Conservation (phyloP, 1,140 invertebrate species). For the Pentalonia nigronervosa region DNA sequence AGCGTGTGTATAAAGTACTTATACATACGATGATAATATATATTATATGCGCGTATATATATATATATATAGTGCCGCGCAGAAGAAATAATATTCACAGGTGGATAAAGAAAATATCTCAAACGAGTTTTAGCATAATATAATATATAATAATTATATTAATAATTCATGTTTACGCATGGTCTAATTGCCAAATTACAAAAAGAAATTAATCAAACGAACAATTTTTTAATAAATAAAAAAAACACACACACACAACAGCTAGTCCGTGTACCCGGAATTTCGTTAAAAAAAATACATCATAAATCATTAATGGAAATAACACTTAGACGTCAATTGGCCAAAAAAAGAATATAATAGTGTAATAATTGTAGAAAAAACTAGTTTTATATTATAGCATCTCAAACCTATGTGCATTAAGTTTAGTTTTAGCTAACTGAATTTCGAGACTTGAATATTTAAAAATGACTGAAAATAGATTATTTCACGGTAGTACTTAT, state of each 20-base stretch:
- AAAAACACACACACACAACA: not conserved
- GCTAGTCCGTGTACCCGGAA: not conserved
- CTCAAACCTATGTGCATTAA: no score
- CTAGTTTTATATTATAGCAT: no score
- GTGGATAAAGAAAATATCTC: not conserved
- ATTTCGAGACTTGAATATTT: no score
- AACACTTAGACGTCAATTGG: no score
- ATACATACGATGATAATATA: not conserved
- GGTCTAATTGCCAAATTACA: not conserved
- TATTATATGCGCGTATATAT: not conserved
- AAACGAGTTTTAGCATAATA: not conserved
- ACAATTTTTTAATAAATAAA: not conserved
- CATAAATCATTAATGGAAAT: no score
- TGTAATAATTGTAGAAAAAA: no score
- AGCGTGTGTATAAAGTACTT: not conserved
- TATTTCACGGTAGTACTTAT: no score
- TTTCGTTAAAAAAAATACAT: not conserved
- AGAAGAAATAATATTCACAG: not conserved
- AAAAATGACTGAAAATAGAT: no score
- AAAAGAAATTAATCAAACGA: not conserved
- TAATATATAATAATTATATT: not conserved
- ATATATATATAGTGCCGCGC: no score
- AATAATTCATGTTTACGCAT: not conserved
- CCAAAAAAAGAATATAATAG: no score
- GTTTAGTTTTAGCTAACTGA: no score